A percentile compares a stretch with the other conserved stretches of the same genome.
phyloP scores from a whole-genome alignment of 1,140 invertebrate species.

The Bombus cullumanus region DNA sequence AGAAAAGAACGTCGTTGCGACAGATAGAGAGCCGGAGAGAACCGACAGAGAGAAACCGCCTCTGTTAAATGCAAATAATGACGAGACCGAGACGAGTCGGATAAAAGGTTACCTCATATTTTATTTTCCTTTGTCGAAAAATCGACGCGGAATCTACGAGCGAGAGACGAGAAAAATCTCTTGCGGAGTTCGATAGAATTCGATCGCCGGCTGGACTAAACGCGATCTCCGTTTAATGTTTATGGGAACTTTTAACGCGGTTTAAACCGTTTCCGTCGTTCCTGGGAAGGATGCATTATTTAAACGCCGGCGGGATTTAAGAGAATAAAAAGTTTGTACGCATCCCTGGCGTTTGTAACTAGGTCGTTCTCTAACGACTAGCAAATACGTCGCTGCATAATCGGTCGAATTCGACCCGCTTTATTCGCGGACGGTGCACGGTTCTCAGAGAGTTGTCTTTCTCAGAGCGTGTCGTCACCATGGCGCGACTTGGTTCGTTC shows the following conservation, averaged over 20 bases:
- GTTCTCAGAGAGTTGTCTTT: conserved; percentile 1
- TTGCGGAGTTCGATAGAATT: not conserved
- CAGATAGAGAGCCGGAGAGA: conserved; percentile 35
- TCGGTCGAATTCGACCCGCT: conserved; percentile 37
- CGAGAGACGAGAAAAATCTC: not conserved
- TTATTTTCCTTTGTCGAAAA: conserved; percentile 55
- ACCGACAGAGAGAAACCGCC: conserved; percentile 11
- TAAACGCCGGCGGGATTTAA: conserved; percentile 18
- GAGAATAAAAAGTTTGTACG: conserved; percentile 10
- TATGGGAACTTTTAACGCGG: too few species aligned
- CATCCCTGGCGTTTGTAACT: not conserved
- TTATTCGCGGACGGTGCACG: conserved; percentile 17
- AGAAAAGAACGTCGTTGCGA: conserved; percentile 59
- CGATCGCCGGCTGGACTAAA: not conserved
- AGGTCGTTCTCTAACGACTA: conserved; percentile 42
- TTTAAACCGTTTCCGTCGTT: not conserved
- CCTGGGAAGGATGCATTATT: conserved; percentile 7
- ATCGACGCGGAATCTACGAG: conserved; percentile 10
- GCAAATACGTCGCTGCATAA: conserved; percentile 46
- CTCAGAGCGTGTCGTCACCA: not conserved
- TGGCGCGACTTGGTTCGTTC: not conserved
- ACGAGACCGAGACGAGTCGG: conserved; percentile 49
- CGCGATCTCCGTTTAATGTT: not conserved
- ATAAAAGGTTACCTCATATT: conserved; percentile 55
- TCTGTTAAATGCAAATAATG: conserved; percentile 64